A percentile compares a stretch with the other conserved stretches of the same genome.
phyloP scores from a whole-genome alignment of 2,888 invertebrate genomes.

The Lasioglossum figueresi region DNA sequence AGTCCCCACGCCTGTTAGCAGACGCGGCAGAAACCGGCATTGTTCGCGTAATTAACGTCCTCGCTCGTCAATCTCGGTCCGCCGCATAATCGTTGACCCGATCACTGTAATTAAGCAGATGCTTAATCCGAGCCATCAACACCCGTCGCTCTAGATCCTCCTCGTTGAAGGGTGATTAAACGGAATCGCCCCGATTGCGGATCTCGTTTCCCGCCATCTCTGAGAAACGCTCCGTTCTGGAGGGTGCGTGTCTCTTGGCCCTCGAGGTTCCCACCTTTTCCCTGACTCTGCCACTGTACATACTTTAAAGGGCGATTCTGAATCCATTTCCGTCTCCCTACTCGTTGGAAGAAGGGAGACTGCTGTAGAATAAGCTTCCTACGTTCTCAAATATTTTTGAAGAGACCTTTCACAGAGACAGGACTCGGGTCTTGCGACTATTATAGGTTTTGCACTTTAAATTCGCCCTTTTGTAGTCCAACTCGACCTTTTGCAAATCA shows the following conservation, averaged over 20 bases:
- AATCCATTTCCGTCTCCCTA: too few species aligned
- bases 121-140: constrained; percentile 50
- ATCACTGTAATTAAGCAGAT: constrained; percentile 58
- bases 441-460: too few species aligned
- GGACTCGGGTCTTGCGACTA: too few species aligned
- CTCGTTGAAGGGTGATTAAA: constrained; percentile 22
- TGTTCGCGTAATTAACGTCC: constrained; percentile 56
- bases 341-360: too few species aligned
- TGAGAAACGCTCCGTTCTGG: not conserved
- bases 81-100: constrained; percentile 53
- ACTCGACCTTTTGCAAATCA: too few species aligned
- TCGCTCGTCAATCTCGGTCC: constrained; percentile 54
- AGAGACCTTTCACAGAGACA: too few species aligned
- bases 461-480: too few species aligned
- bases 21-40: constrained; percentile 29
- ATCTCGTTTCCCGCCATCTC: not conserved
- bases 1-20: constrained; percentile 4
- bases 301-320: not conserved
- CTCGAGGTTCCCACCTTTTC: not conserved
- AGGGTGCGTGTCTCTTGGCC: not conserved
- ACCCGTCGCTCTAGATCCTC: constrained; percentile 19
- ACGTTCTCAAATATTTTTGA: too few species aligned
- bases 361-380: too few species aligned
- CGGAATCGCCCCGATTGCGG: not conserved
- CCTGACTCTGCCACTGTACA: not conserved